phyloP scores from a whole-genome alignment of 1,140 invertebrate genomes.

The Elymnias hypermnestra region DNA sequence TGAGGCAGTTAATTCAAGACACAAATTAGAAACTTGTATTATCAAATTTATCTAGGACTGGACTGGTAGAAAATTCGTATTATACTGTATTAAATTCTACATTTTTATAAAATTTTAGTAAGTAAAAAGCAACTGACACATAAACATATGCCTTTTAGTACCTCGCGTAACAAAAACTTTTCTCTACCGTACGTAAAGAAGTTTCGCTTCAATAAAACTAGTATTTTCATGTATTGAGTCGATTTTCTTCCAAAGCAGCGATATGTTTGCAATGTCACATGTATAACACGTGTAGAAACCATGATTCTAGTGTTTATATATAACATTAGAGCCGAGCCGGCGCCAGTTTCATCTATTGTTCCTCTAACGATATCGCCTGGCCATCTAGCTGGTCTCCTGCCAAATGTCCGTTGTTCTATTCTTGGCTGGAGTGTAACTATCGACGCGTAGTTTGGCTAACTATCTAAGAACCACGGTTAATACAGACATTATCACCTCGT shows the following conservation, averaged over 20 bases:
- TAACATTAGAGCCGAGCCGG: conserved; percentile 16
- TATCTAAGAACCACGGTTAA: conserved; percentile 13
- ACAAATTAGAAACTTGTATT: no score
- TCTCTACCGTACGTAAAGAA: no score
- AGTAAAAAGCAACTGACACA: no score
- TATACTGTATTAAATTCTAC: no score
- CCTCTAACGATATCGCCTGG: conserved; percentile 19
- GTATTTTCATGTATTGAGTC: neutral
- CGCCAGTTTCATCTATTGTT: conserved; percentile 31
- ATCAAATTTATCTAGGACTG: no score
- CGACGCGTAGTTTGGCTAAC: conserved; percentile 19
- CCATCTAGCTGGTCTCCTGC: conserved; percentile 24
- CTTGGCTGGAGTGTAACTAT: conserved; percentile 27
- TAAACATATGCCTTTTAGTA: no score
- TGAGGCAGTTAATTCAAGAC: no score
- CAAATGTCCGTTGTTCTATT: conserved; percentile 26
- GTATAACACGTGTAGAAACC: neutral
- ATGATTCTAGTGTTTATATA: conserved; percentile 15
- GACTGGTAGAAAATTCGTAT: no score
- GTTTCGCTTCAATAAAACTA: neutral
- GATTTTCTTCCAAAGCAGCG: no score
- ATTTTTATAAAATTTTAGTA: no score
- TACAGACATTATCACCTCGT: neutral
- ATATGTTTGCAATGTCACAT: no score
- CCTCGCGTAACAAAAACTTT: no score